Conservation (phyloP, 2,113 vertebrate species). For the Leptodactylus fuscus region DNA sequence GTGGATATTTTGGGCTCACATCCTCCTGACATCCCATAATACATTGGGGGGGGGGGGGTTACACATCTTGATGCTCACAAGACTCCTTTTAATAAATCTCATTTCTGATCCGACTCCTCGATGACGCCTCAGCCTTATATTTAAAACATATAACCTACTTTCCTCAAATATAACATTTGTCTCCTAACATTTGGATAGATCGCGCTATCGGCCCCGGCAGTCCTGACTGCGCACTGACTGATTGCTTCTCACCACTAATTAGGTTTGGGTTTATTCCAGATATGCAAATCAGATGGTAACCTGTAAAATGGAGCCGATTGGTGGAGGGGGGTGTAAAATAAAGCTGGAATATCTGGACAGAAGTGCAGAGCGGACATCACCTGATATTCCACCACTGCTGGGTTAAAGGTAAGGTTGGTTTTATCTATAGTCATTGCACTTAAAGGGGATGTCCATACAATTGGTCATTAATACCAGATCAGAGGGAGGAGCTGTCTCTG, state of each 20-base stretch:
- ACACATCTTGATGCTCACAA: too few species aligned
- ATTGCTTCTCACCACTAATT: slow-evolving; percentile 43
- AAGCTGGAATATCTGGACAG: background rate
- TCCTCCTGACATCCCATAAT: too few species aligned
- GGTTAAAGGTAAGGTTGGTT: too few species aligned
- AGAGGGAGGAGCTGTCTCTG: too few species aligned
- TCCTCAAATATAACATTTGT: slow-evolving; percentile 15
- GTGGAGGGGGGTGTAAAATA: background rate
- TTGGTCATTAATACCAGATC: too few species aligned
- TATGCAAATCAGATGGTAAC: background rate
- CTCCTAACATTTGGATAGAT: slow-evolving; percentile 14
- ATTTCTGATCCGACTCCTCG: background rate
- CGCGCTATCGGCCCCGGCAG: too few species aligned
- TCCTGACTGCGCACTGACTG: background rate
- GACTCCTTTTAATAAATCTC: slow-evolving; percentile 23
- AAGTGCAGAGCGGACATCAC: too few species aligned
- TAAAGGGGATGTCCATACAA: too few species aligned
- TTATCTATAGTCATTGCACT: too few species aligned
- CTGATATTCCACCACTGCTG: too few species aligned
- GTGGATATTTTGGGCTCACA: too few species aligned
- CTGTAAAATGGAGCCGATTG: background rate
- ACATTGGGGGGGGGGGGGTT: too few species aligned
- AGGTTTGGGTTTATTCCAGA: slow-evolving; percentile 42
- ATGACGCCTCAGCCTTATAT: slow-evolving; percentile 5
- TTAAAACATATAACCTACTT: slow-evolving; percentile 38